Conservation (phyloP, 2,113 vertebrate species). For the Saguinus midas region DNA sequence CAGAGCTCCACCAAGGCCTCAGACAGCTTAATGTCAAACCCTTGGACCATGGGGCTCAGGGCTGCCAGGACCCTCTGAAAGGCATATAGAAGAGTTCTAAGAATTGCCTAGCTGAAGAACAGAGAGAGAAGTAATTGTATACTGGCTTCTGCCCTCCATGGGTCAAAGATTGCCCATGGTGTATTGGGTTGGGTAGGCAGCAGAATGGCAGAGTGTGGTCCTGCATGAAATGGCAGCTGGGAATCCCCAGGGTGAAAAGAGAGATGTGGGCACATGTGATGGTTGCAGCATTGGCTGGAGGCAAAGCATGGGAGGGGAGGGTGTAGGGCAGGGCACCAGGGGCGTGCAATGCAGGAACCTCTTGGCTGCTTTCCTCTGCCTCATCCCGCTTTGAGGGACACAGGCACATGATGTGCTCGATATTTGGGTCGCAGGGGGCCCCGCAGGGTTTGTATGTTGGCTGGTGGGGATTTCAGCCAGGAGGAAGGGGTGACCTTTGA, state of each 20-base stretch:
- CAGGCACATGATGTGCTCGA: accelerated
- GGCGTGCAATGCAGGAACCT: neutral
- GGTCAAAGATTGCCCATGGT: neutral
- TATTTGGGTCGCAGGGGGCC: too few relatives aligned
- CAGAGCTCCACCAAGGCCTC: neutral
- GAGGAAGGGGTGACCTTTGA: neutral
- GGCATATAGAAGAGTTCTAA: neutral
- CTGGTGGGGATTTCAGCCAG: neutral
- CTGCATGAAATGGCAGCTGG: accelerated
- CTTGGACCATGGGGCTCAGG: neutral
- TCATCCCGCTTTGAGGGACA: neutral
- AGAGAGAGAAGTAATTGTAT: neutral
- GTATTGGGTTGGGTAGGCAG: neutral
- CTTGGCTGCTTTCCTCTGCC: too few relatives aligned
- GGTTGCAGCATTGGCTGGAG: neutral
- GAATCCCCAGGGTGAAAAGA: neutral
- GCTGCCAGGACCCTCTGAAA: neutral
- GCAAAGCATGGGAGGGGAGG: too few relatives aligned
- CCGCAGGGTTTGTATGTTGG: accelerated
- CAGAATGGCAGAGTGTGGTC: neutral
- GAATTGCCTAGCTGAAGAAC: too few relatives aligned
- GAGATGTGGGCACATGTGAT: too few relatives aligned
- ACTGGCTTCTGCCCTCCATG: neutral
- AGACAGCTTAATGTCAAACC: neutral
- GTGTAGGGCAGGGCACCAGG: accelerated